Evolutionary conservation across 2,797 vertebrate species (phyloP), one percentile per base, ranked within the genome.

Genomic region (Mycteria americana): DNA sequence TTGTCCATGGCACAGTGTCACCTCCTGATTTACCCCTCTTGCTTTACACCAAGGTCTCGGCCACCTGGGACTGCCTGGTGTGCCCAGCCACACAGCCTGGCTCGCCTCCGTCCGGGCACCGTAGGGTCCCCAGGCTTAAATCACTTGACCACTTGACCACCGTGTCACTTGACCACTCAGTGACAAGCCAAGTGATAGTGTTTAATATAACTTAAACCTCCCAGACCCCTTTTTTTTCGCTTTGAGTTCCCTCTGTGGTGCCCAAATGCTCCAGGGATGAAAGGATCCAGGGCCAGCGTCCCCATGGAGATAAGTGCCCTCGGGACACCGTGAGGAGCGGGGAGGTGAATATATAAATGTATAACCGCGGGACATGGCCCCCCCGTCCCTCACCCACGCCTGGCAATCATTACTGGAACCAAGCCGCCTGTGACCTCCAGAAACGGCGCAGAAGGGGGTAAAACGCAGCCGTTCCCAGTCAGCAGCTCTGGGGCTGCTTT

Each of bases 291-390:
- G 31, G 10, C 41, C 54, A 85, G 33, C 2, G 7, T 35, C 18
- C 2, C 13, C 24, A 24, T 53, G 48, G 57, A 95, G 93, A 85
- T 64, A 64, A 68, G n/a, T 68, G n/a, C 35, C 81, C 24, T 11
- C 2, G 1, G 41, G 79, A n/a, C 31, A 91, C 87, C 79, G 12
- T 11, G 2, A 39, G 41, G 30, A 80, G 31, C 0, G 0, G 15
- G 22, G 7, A n/a, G 43, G 33, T 94, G 78, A 94, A 83, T 77
- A 65, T 46, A 78, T 85, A 78, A 97, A 95, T 59, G 62, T 33
- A 41, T 72, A 85, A 92, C 11, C 6, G 7, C 2, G 2, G 33
- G 17, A 73, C 77, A 82, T 1, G 7, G 67, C 27, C 8, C 10
- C 19, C 45, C 13, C 3, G 11, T 60, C 43, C 23, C 13, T 89